Evolutionary conservation across 2,113 vertebrate genomes (phyloP), one percentile per base, ranked within the genome.

Genomic region (Shinisaurus crocodilurus): DNA sequence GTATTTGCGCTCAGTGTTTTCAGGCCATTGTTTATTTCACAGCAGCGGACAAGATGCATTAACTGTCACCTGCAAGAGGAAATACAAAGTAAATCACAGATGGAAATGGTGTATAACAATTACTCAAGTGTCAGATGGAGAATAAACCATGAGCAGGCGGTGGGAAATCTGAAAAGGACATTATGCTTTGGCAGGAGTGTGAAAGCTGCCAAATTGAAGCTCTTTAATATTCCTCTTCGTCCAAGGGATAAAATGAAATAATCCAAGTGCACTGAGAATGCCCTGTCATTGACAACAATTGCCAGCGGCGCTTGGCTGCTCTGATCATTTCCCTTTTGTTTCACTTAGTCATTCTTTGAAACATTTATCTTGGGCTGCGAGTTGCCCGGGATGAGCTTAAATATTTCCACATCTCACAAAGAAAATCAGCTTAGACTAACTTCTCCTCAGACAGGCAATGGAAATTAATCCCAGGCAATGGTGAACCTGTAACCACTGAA

Each of bases 21-120:
- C 23, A 85, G 67, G 81, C 5, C 1, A 1, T 91, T 92, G 75
- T 43, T 0, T 57, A 89, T 91, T 94, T 93, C 67, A 75, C 69
- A 91, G 2, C 67, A 91, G 32, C 40, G 95, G 90, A 93, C 37
- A 94, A 92, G 91, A 95, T 83, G 72, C 82, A 92, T 95, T 94
- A 95, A 94, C 83, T 91, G 79, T 93, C 65, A 7, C 79, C 63
- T 95, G 82, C 87, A 93, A 88, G 77, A 90, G 67, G 75, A 94
- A 94, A 82, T 69, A 91, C 37, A 85, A 93, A 92, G 60, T 88
- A 91, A 96, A 94, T 93, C 92, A 94, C 83, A 89, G 89, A 94
- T 93, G 91, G 89, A 94, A 94, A 95, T 86, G 84, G 63, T 93
- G 94, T 92, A 80, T 90, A 94, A 91, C 88, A 95, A 93, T 95